phyloP scores from a whole-genome alignment of 2,113 vertebrate species.

The Paradisaea rubra region DNA sequence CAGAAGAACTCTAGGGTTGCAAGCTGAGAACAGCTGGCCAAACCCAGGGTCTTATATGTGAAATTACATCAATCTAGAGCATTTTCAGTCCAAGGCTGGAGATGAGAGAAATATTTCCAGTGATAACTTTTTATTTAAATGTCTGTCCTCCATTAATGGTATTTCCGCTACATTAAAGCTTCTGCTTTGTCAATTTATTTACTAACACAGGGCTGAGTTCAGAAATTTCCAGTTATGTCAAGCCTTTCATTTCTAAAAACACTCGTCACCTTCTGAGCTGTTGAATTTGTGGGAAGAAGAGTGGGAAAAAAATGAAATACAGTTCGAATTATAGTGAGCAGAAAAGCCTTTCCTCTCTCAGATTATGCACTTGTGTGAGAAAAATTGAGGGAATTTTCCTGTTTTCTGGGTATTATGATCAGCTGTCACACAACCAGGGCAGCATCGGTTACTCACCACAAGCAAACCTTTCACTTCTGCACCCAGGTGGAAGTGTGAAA shows the following conservation, averaged over 20 bases:
- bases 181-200: not conserved
- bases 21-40: not conserved
- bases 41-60: not conserved
- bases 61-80: not conserved
- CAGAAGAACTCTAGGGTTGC: not conserved
- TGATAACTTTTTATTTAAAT: not conserved
- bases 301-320: not conserved
- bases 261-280: not conserved
- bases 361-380: not conserved
- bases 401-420: not conserved
- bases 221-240: not conserved
- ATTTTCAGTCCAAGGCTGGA: not conserved
- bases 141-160: not conserved
- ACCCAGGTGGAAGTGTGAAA: not conserved
- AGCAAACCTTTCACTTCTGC: not conserved
- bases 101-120: not conserved
- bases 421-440: not conserved
- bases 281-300: not conserved
- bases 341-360: not conserved
- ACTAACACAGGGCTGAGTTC: not conserved
- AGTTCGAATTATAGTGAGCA: accelerated
- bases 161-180: not conserved
- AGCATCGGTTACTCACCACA: not conserved
- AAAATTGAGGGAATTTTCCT: not conserved
- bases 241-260: not conserved